Conservation (phyloP, 2,113 vertebrate species). For the Rhizomys pruinosus region DNA sequence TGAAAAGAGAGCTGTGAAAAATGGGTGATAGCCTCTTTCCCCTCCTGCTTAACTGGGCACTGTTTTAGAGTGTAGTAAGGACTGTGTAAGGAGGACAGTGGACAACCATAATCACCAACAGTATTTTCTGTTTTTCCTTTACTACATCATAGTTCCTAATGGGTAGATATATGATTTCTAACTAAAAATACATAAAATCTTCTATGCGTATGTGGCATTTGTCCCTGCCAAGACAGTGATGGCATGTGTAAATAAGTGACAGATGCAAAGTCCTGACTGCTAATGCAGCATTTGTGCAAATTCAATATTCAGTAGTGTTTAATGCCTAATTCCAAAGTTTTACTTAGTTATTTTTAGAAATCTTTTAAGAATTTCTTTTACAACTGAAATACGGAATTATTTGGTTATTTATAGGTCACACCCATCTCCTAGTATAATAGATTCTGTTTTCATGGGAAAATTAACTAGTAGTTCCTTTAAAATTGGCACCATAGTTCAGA, state of each 20-base stretch:
- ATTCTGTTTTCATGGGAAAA: slow-evolving; percentile 67
- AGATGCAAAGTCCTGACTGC: slow-evolving; percentile 26
- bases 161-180: neutral
- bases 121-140: slow-evolving; percentile 32
- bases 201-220: neutral
- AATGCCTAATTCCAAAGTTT: no score
- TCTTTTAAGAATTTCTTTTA: slow-evolving; percentile 52
- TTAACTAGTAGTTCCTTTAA: slow-evolving; percentile 71
- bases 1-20: neutral
- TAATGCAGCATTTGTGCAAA: neutral
- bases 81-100: neutral
- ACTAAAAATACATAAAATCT: slow-evolving; percentile 42
- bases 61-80: neutral
- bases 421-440: slow-evolving; percentile 55
- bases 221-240: neutral
- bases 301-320: slow-evolving; percentile 2
- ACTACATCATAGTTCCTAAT: neutral
- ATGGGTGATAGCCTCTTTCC: neutral
- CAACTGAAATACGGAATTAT: slow-evolving; percentile 53
- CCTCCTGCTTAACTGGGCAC: neutral
- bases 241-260: neutral
- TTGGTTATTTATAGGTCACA: slow-evolving; percentile 64
- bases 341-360: slow-evolving; percentile 20
- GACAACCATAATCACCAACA: neutral
- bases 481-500: slow-evolving; percentile 60